Evolutionary conservation across 1,140 invertebrate genomes (phyloP).

Genomic region (Drosophila sulfurigaster): DNA sequence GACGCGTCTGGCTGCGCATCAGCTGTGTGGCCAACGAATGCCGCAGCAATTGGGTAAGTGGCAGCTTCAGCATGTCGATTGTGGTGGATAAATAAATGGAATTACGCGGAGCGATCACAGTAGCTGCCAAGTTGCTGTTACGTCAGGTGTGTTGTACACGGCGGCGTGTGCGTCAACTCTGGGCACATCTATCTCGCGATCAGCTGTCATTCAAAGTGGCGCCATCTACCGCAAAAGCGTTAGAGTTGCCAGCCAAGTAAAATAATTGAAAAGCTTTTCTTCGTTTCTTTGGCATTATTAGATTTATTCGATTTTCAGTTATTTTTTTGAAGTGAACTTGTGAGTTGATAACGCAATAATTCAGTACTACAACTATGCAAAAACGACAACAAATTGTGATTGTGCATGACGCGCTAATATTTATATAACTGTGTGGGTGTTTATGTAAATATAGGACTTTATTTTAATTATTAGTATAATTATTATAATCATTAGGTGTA

Average conservation of each 20-base stretch:
- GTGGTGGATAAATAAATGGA: background rate
- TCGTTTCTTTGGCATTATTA: constrained; percentile 24
- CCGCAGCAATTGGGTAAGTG: constrained; percentile 45
- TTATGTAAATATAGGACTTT: constrained; percentile 48
- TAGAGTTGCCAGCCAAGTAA: background rate
- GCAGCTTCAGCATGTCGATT: constrained; percentile 70
- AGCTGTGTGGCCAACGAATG: constrained; percentile 40
- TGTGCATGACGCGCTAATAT: constrained; percentile 68
- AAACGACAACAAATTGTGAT: constrained; percentile 52
- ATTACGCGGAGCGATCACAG: constrained; percentile 33
- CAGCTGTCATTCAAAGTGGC: constrained; percentile 34
- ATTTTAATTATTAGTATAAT: constrained; percentile 41
- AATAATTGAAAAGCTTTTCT: background rate
- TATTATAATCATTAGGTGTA: constrained; percentile 28
- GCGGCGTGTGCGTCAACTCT: constrained; percentile 7
- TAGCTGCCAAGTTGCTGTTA: constrained; percentile 51
- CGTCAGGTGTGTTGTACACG: constrained; percentile 56
- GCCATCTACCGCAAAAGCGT: constrained; percentile 18
- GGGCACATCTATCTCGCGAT: constrained; percentile 29
- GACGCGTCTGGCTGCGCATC: constrained; percentile 56
- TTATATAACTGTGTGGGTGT: constrained; percentile 19
- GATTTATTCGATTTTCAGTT: constrained; percentile 35
- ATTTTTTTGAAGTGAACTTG: constrained; percentile 48
- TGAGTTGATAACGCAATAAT: constrained; percentile 42
- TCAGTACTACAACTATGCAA: constrained; percentile 29